phyloP scores from a whole-genome alignment of 2,113 vertebrate species.

The Erinaceus europaeus region DNA sequence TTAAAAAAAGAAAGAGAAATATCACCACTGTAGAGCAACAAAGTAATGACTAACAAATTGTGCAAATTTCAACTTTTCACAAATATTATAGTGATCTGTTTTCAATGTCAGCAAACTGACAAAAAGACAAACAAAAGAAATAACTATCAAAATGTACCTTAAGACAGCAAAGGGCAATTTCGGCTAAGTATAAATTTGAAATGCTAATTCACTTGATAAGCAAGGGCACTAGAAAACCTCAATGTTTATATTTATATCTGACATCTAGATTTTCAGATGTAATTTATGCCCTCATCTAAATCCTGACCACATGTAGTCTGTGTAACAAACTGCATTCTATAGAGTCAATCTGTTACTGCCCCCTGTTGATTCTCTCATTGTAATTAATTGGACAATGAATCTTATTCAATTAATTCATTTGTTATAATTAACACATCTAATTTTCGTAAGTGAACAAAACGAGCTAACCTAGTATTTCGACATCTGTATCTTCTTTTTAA shows the following conservation, averaged over 20 bases:
- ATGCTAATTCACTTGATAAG: constrained; percentile 32
- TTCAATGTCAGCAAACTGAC: background rate
- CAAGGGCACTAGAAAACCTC: constrained; percentile 34
- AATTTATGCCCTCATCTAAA: constrained; percentile 47
- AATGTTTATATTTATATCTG: constrained; percentile 37
- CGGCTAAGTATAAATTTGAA: constrained; percentile 49
- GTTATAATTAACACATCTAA: background rate
- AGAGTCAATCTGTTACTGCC: constrained; percentile 21
- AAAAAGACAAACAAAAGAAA: background rate
- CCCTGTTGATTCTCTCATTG: constrained; percentile 25
- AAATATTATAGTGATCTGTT: constrained; percentile 1
- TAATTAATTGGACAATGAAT: constrained; percentile 46
- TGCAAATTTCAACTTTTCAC: background rate
- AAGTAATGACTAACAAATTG: constrained; percentile 1
- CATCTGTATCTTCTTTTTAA: background rate
- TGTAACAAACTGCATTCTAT: constrained; percentile 21
- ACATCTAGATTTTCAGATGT: constrained; percentile 62
- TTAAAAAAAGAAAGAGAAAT: too few relatives aligned
- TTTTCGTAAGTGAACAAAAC: constrained; percentile 46
- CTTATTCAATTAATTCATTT: constrained; percentile 46
- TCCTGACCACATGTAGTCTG: background rate
- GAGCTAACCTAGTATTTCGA: constrained; percentile 32
- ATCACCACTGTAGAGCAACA: constrained; percentile 15
- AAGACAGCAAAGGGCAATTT: background rate
- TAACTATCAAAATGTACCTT: constrained; percentile 25